These are phyloP conservation scores for Choloepus hoffmanni DNA, from an alignment of 2,113 vertebrate species.

Conservation along the genomic window DNA sequence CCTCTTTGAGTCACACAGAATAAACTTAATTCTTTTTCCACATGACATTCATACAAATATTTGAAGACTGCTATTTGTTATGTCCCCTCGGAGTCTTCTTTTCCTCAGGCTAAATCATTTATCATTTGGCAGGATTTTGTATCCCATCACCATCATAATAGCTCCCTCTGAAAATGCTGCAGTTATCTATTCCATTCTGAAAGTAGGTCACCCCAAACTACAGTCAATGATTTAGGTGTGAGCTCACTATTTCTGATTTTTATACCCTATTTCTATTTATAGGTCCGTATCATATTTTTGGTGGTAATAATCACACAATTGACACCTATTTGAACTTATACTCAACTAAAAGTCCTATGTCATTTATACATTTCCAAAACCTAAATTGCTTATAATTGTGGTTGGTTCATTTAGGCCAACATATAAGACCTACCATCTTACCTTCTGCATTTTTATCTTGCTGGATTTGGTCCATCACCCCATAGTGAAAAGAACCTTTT, in stretches of 20 bases:
- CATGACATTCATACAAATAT: conserved; percentile 44
- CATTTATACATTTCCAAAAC: conserved; percentile 28
- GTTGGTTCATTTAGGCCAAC: background rate
- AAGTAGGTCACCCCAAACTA: conserved; percentile 49
- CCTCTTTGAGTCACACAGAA: background rate
- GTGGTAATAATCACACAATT: background rate
- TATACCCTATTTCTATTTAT: background rate
- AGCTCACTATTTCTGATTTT: background rate
- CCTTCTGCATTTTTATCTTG: background rate
- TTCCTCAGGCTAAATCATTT: conserved; percentile 56
- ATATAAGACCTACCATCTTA: background rate
- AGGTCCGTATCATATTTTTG: background rate
- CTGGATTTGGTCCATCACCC: background rate
- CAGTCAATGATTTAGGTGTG: conserved; percentile 51
- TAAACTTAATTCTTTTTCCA: conserved; percentile 8
- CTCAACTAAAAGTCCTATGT: background rate
- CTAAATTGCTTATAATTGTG: background rate
- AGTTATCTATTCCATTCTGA: conserved; percentile 43
- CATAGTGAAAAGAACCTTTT: background rate
- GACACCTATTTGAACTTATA: background rate
- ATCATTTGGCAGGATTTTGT: conserved; percentile 48
- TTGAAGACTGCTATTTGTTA: conserved; percentile 17
- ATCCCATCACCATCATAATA: background rate
- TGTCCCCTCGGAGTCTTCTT: conserved; percentile 14
- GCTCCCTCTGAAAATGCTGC: conserved; percentile 36